phyloP scores from a whole-genome alignment of 2,113 vertebrate genomes.

The Caracal caracal region DNA sequence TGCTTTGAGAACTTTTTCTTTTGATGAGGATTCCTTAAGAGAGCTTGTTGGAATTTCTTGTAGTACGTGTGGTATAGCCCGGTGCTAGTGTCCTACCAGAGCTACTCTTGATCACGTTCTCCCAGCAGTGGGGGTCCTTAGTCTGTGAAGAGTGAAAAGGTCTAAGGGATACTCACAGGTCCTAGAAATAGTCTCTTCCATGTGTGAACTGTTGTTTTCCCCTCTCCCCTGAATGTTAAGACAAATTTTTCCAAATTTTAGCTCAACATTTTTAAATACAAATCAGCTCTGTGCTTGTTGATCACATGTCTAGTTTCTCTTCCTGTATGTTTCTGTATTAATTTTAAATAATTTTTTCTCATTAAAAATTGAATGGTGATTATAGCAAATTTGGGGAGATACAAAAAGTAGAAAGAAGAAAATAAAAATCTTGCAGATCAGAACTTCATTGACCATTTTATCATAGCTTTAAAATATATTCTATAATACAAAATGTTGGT shows the following conservation, averaged over 20 bases:
- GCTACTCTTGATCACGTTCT: not conserved
- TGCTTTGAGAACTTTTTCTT: not conserved
- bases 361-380: slow-evolving; percentile 13
- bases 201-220: not conserved
- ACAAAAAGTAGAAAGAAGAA: slow-evolving; percentile 20
- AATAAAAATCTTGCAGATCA: not conserved
- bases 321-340: not conserved
- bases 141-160: slow-evolving; percentile 15
- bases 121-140: not conserved
- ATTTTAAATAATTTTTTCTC: slow-evolving; percentile 13
- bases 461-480: not conserved
- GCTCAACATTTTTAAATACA: not conserved
- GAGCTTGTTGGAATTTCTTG: not conserved
- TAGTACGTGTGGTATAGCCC: not conserved
- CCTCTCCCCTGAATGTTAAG: not conserved
- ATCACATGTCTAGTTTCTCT: not conserved
- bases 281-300: not conserved
- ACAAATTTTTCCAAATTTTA: slow-evolving; percentile 34
- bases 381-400: slow-evolving; percentile 11
- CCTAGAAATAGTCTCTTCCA: slow-evolving; percentile 31
- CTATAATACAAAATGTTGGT: not conserved
- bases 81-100: not conserved
- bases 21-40: not conserved
- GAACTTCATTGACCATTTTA: not conserved
- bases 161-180: not conserved